These are phyloP conservation scores for Brachypteracias leptosomus DNA, from an alignment of 2,113 vertebrate genomes.

Conservation along the genomic window DNA sequence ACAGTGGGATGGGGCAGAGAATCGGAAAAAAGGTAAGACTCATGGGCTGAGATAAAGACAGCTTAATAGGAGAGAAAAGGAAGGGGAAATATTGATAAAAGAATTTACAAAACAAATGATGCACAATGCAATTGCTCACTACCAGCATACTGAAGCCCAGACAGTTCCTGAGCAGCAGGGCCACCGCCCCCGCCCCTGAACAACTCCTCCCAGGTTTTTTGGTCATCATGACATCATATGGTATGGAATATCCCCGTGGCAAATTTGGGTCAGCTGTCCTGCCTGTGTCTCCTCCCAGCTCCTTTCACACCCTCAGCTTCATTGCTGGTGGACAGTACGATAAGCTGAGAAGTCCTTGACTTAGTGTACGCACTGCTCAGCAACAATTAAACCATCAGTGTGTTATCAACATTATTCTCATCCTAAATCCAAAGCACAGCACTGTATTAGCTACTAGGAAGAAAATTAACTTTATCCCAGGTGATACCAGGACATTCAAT, in stretches of 20 bases:
- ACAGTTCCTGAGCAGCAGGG: not conserved
- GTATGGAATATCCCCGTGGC: not conserved
- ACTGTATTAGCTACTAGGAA: not conserved
- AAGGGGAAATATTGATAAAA: not conserved
- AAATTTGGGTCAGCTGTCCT: not conserved
- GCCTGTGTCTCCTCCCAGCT: not conserved
- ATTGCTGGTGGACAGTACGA: not conserved
- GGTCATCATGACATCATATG: not conserved
- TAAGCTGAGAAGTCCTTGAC: not conserved
- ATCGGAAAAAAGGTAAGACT: not conserved
- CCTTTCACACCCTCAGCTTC: too few species aligned
- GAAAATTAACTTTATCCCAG: not conserved
- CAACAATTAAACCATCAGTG: not conserved
- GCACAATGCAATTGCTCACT: not conserved
- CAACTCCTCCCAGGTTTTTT: not conserved
- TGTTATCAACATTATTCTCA: not conserved
- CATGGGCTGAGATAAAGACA: not conserved
- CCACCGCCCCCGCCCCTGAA: too few species aligned
- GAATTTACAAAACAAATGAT: not conserved
- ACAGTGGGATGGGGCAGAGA: not conserved
- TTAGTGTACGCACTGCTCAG: not conserved
- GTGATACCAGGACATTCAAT: not conserved
- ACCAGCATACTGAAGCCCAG: not conserved
- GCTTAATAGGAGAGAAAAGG: not conserved
- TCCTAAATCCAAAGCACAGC: not conserved